Conservation (phyloP, 2,797 vertebrate genomes). For the Netta rufina region DNA sequence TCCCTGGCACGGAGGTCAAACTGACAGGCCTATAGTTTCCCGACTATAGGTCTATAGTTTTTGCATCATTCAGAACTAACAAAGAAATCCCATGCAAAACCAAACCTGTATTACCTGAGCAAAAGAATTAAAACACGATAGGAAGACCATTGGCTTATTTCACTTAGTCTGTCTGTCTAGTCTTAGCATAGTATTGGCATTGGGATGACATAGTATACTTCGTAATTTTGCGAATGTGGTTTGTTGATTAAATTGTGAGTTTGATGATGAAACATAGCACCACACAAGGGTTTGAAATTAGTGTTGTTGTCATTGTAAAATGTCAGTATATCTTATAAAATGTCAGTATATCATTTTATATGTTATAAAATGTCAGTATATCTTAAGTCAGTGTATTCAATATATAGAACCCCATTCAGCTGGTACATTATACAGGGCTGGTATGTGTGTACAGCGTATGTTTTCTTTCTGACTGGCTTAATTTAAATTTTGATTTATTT, state of each 20-base stretch:
- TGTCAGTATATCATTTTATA: background rate
- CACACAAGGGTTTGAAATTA: background rate
- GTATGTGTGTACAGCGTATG: too few relatives aligned
- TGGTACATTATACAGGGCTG: background rate
- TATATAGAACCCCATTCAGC: background rate
- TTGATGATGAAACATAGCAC: background rate
- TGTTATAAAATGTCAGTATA: background rate
- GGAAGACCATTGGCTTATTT: background rate
- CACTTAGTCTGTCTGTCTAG: background rate
- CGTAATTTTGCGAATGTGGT: background rate
- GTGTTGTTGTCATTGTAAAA: background rate
- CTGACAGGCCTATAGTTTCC: too few relatives aligned
- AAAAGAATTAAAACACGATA: background rate
- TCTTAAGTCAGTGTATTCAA: background rate
- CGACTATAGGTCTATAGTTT: too few relatives aligned
- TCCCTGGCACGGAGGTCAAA: too few relatives aligned
- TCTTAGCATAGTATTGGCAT: background rate
- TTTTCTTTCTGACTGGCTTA: background rate
- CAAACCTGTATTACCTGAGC: background rate
- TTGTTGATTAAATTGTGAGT: background rate
- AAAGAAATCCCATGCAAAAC: background rate
- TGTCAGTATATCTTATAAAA: background rate
- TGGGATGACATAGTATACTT: background rate
- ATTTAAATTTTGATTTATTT: background rate
- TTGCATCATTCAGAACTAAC: background rate